Evolutionary conservation across 2,888 invertebrate species (phyloP).

Genomic region (Villa cingulata): DNA sequence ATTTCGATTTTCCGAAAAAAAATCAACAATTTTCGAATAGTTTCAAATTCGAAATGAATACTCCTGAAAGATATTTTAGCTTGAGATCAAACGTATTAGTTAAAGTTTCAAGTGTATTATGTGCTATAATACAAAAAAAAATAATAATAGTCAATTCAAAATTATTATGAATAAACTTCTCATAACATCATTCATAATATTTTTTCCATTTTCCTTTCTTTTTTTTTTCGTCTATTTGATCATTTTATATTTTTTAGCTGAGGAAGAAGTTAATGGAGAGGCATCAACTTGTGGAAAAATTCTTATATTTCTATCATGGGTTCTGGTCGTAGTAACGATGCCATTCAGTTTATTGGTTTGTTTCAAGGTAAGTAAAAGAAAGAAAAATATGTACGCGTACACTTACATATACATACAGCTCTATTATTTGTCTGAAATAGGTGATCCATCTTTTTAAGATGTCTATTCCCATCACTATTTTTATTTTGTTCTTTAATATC

Average conservation of each 20-base stretch:
- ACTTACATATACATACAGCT: neutral
- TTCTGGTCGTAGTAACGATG: slow-evolving; percentile 70
- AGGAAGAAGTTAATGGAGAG: slow-evolving; percentile 45
- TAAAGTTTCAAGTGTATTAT: too few relatives aligned
- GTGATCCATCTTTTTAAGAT: neutral
- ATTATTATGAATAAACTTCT: too few relatives aligned
- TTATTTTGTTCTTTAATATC: neutral
- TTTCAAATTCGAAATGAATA: too few relatives aligned
- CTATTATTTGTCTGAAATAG: neutral
- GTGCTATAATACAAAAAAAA: too few relatives aligned
- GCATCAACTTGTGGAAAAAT: slow-evolving; percentile 70
- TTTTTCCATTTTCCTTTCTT: neutral
- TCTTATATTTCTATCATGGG: slow-evolving; percentile 67
- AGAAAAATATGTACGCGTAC: slow-evolving; percentile 21
- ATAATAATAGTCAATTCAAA: too few relatives aligned
- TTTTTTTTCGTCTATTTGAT: neutral
- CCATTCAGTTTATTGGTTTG: slow-evolving; percentile 86
- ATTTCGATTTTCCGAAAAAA: too few relatives aligned
- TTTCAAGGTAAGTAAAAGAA: slow-evolving; percentile 83
- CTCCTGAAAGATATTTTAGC: too few relatives aligned
- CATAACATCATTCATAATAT: neutral
- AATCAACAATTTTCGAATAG: too few relatives aligned
- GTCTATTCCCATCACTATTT: neutral
- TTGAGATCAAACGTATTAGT: too few relatives aligned
- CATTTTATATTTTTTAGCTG: slow-evolving; percentile 34